Base-by-base conservation (phyloP, 2,888 invertebrate species). In the Cepaea hortensis region DNA sequence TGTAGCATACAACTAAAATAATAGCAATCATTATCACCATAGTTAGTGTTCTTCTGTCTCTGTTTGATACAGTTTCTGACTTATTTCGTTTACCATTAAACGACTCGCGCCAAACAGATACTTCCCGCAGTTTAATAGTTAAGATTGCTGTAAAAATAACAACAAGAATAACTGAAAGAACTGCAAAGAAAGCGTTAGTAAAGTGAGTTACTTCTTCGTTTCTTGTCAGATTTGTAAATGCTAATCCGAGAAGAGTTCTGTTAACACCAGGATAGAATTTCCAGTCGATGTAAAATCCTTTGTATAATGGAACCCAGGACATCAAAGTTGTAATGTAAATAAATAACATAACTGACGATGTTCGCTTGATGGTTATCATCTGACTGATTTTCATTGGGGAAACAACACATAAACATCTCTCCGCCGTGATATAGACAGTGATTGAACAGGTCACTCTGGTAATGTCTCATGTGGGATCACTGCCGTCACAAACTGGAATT, bases 361-460 rank as follows among this genome's bases (percentile, higher is more conserved):
- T 79, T 79, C 70, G 77, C 50, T 23, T 20, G 3, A 79, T 68
- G 15, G 85, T 85, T 1, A 85, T 70, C 4, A 85, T 77, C 15
- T 50, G 65, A 46, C 70, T 85, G 9, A 85, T 50, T 7, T 35
- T 65, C 46, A 85, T n/a, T 13, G 85, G 85, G 50, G 79, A 70
- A 1, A 35, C 65, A 15, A 85, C n/a, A 68, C 85, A 79, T 3
- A 85, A 9, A 70, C 77, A 85, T 55, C 79, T 77, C 68, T 85
- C 85, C 1, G 79, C 68, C 35, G 79, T 68, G 68, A 85, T 70
- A 20, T 70, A 85, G n/a, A 70, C 85, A 0, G 85, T 85, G 68
- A 77, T n/a, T 65, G 13, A 35, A n/a, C 15, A 65, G n/a, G 68
- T 65, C 9, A 81, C 23, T 13, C 81, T 46, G 20, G 65, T 13